A percentile compares a stretch with the other conserved stretches of the same genome.
Conservation (phyloP, 2,888 invertebrate species). For the Leptopilina syphax region DNA sequence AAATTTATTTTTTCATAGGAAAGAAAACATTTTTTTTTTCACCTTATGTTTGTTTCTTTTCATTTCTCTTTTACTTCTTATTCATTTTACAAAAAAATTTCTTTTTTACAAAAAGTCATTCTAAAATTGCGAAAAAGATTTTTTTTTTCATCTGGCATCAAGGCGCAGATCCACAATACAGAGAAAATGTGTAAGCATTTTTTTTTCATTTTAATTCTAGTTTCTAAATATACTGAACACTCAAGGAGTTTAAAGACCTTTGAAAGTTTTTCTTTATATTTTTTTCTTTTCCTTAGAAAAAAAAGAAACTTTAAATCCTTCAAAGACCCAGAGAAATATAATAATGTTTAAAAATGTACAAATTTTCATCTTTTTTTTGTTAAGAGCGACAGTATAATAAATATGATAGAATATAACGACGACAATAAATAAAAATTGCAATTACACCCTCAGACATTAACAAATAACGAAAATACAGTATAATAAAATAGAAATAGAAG, state of each 20-base stretch:
- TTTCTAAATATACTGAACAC: conserved; percentile 19
- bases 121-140: not conserved
- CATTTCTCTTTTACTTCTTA: not conserved
- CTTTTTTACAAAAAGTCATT: not conserved
- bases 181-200: not conserved
- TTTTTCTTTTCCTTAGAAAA: conserved; percentile 1
- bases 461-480: conserved; percentile 22
- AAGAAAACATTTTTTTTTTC: no score
- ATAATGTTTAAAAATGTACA: not conserved
- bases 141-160: no score
- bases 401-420: conserved; percentile 12
- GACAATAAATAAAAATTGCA: conserved; percentile 37
- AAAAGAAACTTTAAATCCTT: not conserved
- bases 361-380: not conserved
- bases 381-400: conserved; percentile 29
- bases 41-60: no score
- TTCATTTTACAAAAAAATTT: not conserved
- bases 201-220: not conserved
- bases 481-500: conserved; percentile 7
- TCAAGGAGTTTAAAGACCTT: conserved; percentile 2
- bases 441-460: conserved; percentile 5
- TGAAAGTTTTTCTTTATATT: not conserved
- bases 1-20: no score
- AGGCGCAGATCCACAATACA: not conserved
- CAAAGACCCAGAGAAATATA: not conserved